These are phyloP conservation scores for Gymnocephalus cernua DNA, from an alignment of 2,113 vertebrate species.

Conservation along the genomic window DNA sequence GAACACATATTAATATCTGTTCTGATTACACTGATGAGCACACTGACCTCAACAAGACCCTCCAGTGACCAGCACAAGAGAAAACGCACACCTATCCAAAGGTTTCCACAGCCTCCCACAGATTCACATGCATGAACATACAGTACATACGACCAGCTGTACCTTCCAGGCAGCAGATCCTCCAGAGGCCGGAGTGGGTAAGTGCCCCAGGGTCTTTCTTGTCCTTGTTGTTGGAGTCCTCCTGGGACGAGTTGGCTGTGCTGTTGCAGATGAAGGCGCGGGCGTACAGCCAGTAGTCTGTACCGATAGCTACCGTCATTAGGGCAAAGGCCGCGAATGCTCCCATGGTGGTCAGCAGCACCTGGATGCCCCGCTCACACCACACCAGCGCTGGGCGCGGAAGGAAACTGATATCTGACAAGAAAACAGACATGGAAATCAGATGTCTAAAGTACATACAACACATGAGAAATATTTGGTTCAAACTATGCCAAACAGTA, in stretches of 20 bases:
- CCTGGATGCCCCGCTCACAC: conserved; percentile 93
- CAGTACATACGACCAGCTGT: background rate
- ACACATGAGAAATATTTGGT: too few species aligned
- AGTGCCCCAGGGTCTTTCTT: conserved; percentile 92
- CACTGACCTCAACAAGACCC: conserved; percentile 18
- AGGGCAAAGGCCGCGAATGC: conserved; percentile 94
- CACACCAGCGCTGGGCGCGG: conserved; percentile 86
- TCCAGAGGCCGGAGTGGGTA: conserved; percentile 94
- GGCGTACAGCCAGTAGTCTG: conserved; percentile 96
- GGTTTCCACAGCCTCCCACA: background rate
- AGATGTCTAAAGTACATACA: too few species aligned
- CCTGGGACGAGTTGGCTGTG: conserved; percentile 89
- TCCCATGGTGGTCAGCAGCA: conserved; percentile 92
- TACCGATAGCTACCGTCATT: conserved; percentile 95
- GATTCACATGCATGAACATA: background rate
- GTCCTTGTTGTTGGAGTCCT: conserved; percentile 87
- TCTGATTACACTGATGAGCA: conserved; percentile 30
- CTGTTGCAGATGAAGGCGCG: conserved; percentile 94
- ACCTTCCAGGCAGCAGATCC: conserved; percentile 97
- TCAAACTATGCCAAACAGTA: too few species aligned
- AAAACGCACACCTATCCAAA: background rate
- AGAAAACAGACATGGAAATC: background rate
- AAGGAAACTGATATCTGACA: conserved; percentile 65
- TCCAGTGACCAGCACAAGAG: background rate
- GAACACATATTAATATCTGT: conserved; percentile 54